Evolutionary conservation across 2,888 invertebrate genomes (phyloP).

Genomic region (Nemoura dubitans): DNA sequence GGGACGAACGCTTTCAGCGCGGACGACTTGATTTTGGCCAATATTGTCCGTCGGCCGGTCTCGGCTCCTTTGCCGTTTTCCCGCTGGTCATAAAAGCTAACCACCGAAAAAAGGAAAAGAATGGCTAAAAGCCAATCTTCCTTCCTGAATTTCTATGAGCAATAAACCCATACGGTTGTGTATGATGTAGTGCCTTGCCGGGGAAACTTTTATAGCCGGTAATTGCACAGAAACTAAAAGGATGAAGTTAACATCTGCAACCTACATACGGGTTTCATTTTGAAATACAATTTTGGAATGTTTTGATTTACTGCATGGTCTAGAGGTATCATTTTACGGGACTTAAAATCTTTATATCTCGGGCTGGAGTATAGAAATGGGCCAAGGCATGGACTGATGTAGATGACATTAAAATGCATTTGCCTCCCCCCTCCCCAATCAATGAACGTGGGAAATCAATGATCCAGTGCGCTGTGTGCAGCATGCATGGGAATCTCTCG

Average conservation of each 20-base stretch:
- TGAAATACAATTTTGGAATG: not conserved
- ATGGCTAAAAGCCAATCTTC: not conserved
- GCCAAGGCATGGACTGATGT: not conserved
- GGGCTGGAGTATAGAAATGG: not conserved
- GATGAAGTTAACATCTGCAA: not conserved
- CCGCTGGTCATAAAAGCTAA: not conserved
- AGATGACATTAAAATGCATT: not conserved
- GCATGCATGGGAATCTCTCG: slow-evolving; percentile 21
- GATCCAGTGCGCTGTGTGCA: not conserved
- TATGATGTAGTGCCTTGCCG: not conserved
- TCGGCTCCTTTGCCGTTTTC: not conserved
- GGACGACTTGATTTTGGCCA: not conserved
- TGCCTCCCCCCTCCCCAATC: not conserved
- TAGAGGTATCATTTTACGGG: not conserved
- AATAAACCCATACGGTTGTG: not conserved
- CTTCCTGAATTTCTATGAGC: slow-evolving; percentile 7
- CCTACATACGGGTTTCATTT: not conserved
- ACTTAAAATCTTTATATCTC: not conserved
- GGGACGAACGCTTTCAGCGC: not conserved
- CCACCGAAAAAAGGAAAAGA: not conserved
- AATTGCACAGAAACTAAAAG: not conserved
- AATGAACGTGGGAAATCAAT: not conserved
- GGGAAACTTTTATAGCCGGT: not conserved
- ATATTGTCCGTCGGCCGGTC: not conserved
- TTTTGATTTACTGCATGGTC: not conserved